Evolutionary conservation across 2,888 invertebrate genomes (phyloP).

Genomic region (Pantelozetes paolii): DNA sequence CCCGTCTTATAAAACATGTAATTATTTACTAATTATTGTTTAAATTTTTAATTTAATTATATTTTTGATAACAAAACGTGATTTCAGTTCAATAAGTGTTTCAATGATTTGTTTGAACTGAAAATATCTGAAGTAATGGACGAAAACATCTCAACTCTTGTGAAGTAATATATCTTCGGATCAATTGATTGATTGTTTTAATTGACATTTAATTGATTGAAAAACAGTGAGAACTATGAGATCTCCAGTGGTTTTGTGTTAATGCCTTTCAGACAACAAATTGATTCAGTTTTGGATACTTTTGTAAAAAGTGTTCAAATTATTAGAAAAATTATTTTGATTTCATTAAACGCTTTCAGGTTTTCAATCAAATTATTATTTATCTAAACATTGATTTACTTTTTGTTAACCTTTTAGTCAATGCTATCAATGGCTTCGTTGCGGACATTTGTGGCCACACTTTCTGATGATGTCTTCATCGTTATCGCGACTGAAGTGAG

Average conservation of each 20-base stretch:
- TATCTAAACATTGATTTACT: not conserved
- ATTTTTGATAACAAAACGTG: constrained; percentile 2
- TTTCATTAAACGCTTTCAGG: constrained; percentile 32
- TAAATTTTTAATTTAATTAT: not conserved
- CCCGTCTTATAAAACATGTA: constrained; percentile 27
- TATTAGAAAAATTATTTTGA: constrained; percentile 4
- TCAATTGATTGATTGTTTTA: not conserved
- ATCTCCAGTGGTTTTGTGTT: not conserved
- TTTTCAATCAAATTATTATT: not conserved
- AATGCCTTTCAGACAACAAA: constrained; percentile 1
- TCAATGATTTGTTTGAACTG: not conserved
- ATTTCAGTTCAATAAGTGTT: constrained; percentile 1
- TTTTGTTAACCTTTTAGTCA: constrained; percentile 46
- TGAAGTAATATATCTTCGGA: not conserved
- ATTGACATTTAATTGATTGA: not conserved
- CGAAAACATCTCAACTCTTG: not conserved
- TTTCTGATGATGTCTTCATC: constrained; percentile 33
- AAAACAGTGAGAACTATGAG: not conserved
- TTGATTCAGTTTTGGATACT: not conserved
- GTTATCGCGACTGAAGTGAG: constrained; percentile 7
- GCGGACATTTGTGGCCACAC: constrained; percentile 37
- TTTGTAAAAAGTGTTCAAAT: not conserved
- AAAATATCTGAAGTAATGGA: not conserved
- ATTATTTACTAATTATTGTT: not conserved
- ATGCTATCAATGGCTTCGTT: constrained; percentile 33